phyloP scores from a whole-genome alignment of 2,888 invertebrate species.

The Papilio protenor region DNA sequence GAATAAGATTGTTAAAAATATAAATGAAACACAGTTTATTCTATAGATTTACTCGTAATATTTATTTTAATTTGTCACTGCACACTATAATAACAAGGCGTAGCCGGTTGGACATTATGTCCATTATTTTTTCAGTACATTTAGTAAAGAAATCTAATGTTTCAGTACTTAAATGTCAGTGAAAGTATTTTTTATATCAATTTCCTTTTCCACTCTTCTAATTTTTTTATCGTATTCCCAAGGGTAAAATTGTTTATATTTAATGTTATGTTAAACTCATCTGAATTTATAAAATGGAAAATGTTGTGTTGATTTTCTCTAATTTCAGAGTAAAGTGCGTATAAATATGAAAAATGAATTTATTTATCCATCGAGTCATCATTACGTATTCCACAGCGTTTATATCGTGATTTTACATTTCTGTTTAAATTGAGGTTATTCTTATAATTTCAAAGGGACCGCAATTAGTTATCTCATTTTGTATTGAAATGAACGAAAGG shows the following conservation, averaged over 20 bases:
- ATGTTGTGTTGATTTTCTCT: background rate
- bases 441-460: background rate
- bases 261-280: background rate
- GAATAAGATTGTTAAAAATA: too few species aligned
- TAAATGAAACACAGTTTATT: too few species aligned
- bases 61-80: too few species aligned
- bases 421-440: background rate
- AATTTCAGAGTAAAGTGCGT: background rate
- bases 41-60: too few species aligned
- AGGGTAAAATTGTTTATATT: background rate
- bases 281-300: background rate
- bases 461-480: background rate
- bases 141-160: background rate
- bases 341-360: background rate
- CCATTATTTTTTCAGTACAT: too few species aligned
- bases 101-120: too few species aligned
- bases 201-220: background rate
- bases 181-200: too few species aligned
- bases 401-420: background rate
- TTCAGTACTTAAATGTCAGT: too few species aligned
- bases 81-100: too few species aligned
- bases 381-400: background rate
- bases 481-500: background rate
- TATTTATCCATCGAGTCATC: background rate
- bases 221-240: background rate